Conservation (phyloP, 2,797 vertebrate species). For the Gymnopithys bicolor region DNA sequence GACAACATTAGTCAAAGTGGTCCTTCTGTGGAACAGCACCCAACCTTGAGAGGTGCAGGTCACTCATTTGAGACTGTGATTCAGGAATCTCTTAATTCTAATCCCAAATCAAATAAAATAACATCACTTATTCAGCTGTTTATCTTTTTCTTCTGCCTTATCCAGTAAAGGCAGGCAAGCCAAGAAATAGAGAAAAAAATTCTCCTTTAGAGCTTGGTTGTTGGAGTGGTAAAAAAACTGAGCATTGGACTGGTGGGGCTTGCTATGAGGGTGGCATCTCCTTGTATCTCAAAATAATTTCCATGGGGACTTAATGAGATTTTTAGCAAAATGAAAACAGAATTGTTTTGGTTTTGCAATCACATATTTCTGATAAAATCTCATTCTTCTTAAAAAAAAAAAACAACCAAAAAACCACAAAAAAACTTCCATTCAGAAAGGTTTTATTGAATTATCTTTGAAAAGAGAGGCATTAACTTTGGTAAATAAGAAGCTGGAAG, state of each 20-base stretch:
- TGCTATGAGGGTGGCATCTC: neutral
- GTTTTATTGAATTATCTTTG: neutral
- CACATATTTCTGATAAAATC: neutral
- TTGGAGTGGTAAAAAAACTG: neutral
- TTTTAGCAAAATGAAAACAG: neutral
- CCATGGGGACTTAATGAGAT: neutral
- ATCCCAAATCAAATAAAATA: neutral
- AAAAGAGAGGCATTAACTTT: neutral
- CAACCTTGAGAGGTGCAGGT: neutral
- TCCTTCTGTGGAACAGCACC: neutral
- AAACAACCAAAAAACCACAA: too few relatives aligned
- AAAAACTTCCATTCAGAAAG: neutral
- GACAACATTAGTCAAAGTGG: neutral
- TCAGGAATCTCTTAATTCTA: neutral
- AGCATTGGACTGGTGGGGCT: neutral
- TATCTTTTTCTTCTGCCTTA: neutral
- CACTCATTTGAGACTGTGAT: neutral
- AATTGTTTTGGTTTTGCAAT: neutral
- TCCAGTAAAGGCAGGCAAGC: neutral
- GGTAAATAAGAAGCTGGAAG: neutral
- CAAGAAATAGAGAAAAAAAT: neutral
- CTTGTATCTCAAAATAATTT: neutral
- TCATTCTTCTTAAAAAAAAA: neutral
- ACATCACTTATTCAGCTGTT: neutral
- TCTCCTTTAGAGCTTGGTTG: neutral